A percentile compares a stretch with the other conserved stretches of the same genome.
Conservation (phyloP, 2,888 invertebrate species). For the Polydrusus pterygomalis region DNA sequence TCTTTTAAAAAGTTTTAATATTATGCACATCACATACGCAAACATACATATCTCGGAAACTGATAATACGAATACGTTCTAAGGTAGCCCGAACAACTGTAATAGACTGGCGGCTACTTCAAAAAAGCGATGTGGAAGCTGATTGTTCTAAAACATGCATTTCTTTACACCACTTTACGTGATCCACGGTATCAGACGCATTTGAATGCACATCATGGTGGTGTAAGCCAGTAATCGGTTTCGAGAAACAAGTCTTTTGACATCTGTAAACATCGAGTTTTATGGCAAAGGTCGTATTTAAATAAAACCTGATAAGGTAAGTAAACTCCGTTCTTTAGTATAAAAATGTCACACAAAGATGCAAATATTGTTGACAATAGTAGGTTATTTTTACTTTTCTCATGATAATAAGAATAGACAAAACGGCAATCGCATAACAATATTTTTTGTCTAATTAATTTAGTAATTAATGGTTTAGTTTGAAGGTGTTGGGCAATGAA, state of each 20-base stretch:
- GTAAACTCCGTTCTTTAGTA: too few relatives aligned
- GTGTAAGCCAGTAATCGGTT: constrained; percentile 42
- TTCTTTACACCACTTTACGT: constrained; percentile 65
- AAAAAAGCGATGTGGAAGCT: constrained; percentile 61
- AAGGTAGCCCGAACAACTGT: constrained; percentile 20
- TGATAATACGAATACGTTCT: constrained; percentile 56
- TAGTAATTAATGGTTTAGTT: too few relatives aligned
- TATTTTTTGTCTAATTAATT: too few relatives aligned
- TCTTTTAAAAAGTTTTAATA: too few relatives aligned
- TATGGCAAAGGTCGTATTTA: constrained; percentile 31
- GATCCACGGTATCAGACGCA: constrained; percentile 60
- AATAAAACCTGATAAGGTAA: background rate
- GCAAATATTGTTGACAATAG: too few relatives aligned
- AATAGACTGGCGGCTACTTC: constrained; percentile 58
- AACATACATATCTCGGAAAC: constrained; percentile 56
- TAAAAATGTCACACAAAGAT: too few relatives aligned
- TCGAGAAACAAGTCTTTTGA: background rate
- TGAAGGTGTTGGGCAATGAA: too few relatives aligned
- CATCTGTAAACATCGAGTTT: constrained; percentile 17
- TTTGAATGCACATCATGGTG: constrained; percentile 50
- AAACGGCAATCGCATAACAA: too few relatives aligned
- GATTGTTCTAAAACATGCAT: constrained; percentile 63
- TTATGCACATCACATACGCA: constrained; percentile 59
- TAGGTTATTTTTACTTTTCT: too few relatives aligned
- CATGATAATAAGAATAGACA: too few relatives aligned